phyloP scores from a whole-genome alignment of 2,888 invertebrate species.

The Trichogramma dendrolimi region DNA sequence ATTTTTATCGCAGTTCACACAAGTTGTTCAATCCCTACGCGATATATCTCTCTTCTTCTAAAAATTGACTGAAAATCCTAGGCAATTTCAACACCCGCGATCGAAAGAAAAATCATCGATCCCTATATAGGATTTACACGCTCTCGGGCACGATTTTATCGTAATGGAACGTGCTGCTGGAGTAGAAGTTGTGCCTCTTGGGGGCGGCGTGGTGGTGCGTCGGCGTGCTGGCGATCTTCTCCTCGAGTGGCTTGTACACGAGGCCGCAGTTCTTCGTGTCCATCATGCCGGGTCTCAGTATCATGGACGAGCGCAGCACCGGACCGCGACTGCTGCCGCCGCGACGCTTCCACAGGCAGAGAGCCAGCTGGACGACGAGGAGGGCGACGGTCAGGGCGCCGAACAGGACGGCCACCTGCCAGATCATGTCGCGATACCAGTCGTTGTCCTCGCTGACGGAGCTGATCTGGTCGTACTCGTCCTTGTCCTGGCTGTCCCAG shows the following conservation, averaged over 20 bases:
- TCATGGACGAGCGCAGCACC: conserved; percentile 48
- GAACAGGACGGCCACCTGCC: conserved; percentile 40
- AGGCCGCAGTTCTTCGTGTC: conserved; percentile 69
- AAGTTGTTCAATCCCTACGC: too few relatives aligned
- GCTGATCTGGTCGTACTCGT: conserved; percentile 37
- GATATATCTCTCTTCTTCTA: too few relatives aligned
- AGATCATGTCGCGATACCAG: conserved; percentile 40
- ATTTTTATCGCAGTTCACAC: too few relatives aligned
- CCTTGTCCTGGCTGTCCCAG: conserved; percentile 40
- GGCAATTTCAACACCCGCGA: too few relatives aligned
- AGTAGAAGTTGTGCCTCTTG: conserved; percentile 56
- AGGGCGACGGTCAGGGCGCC: conserved; percentile 38
- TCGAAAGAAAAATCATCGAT: too few relatives aligned
- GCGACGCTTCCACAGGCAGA: conserved; percentile 41
- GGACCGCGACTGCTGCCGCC: conserved; percentile 40
- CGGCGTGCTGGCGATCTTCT: conserved; percentile 65
- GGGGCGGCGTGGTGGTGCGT: conserved; percentile 61
- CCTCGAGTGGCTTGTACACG: conserved; percentile 74
- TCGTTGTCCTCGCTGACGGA: conserved; percentile 27
- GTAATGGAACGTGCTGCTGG: conserved; percentile 63
- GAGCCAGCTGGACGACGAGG: conserved; percentile 37
- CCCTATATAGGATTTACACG: conserved; percentile 50
- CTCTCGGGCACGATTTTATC: conserved; percentile 62
- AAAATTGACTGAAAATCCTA: too few relatives aligned
- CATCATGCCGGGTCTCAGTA: conserved; percentile 45